Evolutionary conservation across 2,113 vertebrate species (phyloP).

Genomic region (Columbina picui): DNA sequence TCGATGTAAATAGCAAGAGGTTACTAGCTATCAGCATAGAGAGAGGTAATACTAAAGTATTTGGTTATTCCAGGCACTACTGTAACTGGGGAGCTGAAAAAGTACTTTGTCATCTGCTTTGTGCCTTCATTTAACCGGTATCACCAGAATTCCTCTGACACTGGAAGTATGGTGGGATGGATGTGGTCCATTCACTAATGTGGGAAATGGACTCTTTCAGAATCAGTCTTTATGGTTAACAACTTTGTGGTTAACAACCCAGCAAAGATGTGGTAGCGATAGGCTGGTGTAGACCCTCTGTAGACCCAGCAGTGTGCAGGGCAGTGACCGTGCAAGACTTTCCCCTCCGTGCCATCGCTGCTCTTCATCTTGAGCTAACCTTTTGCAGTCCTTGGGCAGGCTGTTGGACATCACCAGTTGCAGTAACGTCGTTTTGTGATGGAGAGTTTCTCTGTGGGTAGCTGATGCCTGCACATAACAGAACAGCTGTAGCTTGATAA

Average conservation of each 20-base stretch:
- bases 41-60: background rate
- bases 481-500: background rate
- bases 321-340: background rate
- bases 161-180: background rate
- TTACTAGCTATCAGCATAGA: background rate
- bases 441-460: background rate
- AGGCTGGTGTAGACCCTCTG: background rate
- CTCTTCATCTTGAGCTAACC: background rate
- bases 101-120: background rate
- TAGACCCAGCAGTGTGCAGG: fast-evolving
- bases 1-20: background rate
- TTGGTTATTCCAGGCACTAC: background rate
- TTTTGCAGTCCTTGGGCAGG: background rate
- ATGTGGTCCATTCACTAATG: background rate
- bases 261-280: background rate
- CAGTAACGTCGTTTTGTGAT: background rate
- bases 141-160: background rate
- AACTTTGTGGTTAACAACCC: too few relatives aligned
- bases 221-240: background rate
- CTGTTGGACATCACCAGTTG: background rate
- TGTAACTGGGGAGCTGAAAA: background rate
- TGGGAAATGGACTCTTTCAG: background rate
- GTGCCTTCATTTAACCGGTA: background rate
- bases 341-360: background rate
- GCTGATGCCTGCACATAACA: background rate